Evolutionary conservation across 2,113 vertebrate species (phyloP).

Genomic region (Argyrosomus japonicus): DNA sequence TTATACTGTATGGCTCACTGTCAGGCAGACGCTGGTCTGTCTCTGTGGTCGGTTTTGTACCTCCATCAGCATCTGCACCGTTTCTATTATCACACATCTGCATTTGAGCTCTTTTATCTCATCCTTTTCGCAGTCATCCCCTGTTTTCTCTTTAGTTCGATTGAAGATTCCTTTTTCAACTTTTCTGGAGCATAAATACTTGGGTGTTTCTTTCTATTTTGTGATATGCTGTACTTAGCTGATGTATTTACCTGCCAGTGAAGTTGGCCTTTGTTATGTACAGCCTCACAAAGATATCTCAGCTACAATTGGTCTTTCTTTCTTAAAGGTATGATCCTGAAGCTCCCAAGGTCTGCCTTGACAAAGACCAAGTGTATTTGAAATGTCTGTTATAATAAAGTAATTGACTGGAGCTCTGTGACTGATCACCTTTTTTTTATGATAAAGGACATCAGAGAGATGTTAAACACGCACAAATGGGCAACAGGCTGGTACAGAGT

Average conservation of each 20-base stretch:
- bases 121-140: background rate
- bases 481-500: background rate
- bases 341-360: background rate
- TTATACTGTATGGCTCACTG: constrained; percentile 45
- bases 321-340: background rate
- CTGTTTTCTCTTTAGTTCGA: background rate
- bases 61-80: constrained; percentile 27
- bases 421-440: background rate
- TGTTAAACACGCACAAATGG: background rate
- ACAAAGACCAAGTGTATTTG: background rate
- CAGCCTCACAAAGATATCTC: background rate
- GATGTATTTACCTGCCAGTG: constrained; percentile 5
- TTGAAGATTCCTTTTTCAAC: background rate
- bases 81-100: background rate
- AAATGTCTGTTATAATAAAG: background rate
- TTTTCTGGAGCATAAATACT: background rate
- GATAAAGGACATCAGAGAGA: background rate
- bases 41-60: constrained; percentile 9
- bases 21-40: constrained; percentile 23
- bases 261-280: background rate
- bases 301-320: background rate
- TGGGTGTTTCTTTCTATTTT: background rate
- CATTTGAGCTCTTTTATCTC: background rate
- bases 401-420: background rate
- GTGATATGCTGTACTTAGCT: background rate